phyloP scores from a whole-genome alignment of 2,113 vertebrate genomes.

The Gallinago media region DNA sequence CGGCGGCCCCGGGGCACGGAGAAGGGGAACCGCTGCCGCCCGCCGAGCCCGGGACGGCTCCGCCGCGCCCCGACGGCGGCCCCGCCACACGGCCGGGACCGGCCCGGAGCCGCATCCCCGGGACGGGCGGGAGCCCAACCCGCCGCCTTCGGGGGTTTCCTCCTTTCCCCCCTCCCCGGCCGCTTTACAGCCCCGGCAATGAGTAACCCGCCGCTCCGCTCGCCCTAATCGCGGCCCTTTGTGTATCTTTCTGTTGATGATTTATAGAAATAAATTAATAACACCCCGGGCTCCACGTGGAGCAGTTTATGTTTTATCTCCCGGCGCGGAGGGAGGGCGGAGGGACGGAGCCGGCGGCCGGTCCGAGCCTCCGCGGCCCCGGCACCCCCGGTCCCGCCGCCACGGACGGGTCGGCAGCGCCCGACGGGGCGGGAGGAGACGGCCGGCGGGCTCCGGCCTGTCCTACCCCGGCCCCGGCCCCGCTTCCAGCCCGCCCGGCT shows the following conservation, averaged over 20 bases:
- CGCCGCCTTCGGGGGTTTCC: neutral
- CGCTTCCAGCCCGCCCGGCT: too few species aligned
- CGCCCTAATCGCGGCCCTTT: slow-evolving; percentile 88
- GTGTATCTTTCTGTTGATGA: slow-evolving; percentile 98
- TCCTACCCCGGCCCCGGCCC: too few species aligned
- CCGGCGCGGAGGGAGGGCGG: neutral
- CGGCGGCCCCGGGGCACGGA: neutral
- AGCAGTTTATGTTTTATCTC: slow-evolving; percentile 73
- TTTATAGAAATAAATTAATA: slow-evolving; percentile 99
- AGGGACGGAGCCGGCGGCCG: neutral
- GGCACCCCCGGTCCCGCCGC: neutral
- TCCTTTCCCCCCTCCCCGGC: slow-evolving; percentile 35
- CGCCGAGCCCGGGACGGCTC: neutral
- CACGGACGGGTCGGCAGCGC: neutral
- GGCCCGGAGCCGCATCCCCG: neutral
- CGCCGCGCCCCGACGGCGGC: neutral
- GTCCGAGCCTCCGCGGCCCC: neutral
- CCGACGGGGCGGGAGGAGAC: neutral
- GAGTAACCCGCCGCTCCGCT: slow-evolving; percentile 91
- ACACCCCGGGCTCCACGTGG: slow-evolving; percentile 90
- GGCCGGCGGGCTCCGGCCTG: neutral
- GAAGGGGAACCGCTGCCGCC: neutral
- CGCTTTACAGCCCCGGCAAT: slow-evolving; percentile 92
- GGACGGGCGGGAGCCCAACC: neutral
- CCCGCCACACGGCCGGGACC: neutral